Evolutionary conservation across 2,888 invertebrate species (phyloP).

Genomic region (Gryllus longicercus): DNA sequence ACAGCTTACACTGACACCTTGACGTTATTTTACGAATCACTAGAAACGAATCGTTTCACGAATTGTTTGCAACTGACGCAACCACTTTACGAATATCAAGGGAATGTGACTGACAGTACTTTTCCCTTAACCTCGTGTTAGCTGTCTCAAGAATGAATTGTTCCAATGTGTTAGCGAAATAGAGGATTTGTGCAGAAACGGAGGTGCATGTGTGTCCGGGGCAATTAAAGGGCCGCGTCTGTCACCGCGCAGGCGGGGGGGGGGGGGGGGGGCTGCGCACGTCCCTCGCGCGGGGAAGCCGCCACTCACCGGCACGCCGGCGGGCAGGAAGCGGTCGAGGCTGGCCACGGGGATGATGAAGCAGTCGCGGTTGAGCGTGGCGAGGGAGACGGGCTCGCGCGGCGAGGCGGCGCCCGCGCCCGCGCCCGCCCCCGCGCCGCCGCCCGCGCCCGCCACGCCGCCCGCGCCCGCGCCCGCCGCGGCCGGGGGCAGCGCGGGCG

Average conservation of each 20-base stretch:
- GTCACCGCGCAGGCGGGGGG: background rate
- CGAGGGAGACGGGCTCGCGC: slow-evolving; percentile 67
- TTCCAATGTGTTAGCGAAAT: too few relatives aligned
- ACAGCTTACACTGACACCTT: too few relatives aligned
- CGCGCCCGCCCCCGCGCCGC: slow-evolving; percentile 39
- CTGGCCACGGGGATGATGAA: slow-evolving; percentile 90
- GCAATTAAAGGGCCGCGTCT: background rate
- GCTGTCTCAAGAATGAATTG: too few relatives aligned
- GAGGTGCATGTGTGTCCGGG: background rate
- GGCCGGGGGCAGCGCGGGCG: slow-evolving; percentile 17
- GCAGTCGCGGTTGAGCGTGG: slow-evolving; percentile 82
- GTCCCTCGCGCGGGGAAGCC: background rate
- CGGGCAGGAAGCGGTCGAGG: slow-evolving; percentile 81
- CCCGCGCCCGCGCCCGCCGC: slow-evolving; percentile 44
- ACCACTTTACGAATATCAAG: too few relatives aligned
- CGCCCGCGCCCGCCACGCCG: slow-evolving; percentile 45
- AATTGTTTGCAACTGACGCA: too few relatives aligned
- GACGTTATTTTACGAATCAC: too few relatives aligned
- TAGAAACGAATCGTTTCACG: too few relatives aligned
- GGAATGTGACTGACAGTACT: too few relatives aligned
- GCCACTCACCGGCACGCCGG: slow-evolving; percentile 73
- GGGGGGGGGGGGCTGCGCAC: background rate
- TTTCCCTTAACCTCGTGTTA: too few relatives aligned
- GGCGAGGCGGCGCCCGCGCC: slow-evolving; percentile 44
- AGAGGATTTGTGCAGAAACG: background rate